Percentiles rank a stretch among this genome's conserved stretches.
phyloP scores from a whole-genome alignment of 92 coral and sea anemone genomes.

The Porites cylindrica region DNA sequence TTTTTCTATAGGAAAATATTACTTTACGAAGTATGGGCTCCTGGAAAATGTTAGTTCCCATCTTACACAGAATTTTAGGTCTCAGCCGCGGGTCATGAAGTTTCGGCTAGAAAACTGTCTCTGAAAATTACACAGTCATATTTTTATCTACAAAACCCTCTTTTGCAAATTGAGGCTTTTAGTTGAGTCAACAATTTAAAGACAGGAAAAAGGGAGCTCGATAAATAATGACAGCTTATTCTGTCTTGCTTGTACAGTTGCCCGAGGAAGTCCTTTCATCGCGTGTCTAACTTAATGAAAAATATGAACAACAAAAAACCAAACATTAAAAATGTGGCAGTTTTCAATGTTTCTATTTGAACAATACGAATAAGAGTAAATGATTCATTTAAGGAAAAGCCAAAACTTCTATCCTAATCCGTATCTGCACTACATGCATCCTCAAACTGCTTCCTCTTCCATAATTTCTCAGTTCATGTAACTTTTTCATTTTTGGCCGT shows the following conservation, averaged over 20 bases:
- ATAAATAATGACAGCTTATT: not conserved
- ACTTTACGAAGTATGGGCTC: too few relatives aligned
- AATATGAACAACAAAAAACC: not conserved
- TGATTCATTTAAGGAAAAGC: not conserved
- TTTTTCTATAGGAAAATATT: too few relatives aligned
- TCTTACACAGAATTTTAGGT: too few relatives aligned
- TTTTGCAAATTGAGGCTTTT: constrained; percentile 2
- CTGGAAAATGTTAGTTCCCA: too few relatives aligned
- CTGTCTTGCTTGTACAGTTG: not conserved
- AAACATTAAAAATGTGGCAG: constrained; percentile 1
- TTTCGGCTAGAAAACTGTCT: not conserved
- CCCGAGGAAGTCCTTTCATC: not conserved
- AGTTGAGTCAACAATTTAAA: constrained; percentile 36
- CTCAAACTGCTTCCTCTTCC: too few relatives aligned
- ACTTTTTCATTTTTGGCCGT: too few relatives aligned
- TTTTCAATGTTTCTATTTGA: not conserved
- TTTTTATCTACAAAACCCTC: not conserved
- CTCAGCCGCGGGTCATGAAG: too few relatives aligned
- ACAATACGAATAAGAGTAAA: not conserved
- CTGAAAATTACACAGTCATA: not conserved
- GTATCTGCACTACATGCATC: too few relatives aligned
- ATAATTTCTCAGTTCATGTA: too few relatives aligned
- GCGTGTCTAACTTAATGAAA: not conserved
- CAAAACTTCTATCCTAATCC: too few relatives aligned
- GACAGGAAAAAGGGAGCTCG: not conserved